phyloP scores from a whole-genome alignment of 2,797 vertebrate species.

The Danio albolineatus region DNA sequence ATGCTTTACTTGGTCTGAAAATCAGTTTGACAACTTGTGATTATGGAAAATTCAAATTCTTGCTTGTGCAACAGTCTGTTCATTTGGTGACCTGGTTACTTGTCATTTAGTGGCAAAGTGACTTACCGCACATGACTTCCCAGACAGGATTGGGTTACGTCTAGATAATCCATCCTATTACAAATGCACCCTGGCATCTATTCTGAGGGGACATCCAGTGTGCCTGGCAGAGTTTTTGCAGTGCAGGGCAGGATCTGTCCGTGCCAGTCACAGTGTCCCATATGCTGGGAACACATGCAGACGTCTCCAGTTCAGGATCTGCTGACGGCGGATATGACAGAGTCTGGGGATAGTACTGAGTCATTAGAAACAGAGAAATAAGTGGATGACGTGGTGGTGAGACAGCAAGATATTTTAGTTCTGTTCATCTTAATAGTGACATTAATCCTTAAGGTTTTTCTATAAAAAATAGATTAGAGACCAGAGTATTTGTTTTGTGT shows the following conservation, averaged over 20 bases:
- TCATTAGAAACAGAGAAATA: background rate
- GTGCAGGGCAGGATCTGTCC: slow-evolving; percentile 57
- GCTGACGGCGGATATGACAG: slow-evolving; percentile 58
- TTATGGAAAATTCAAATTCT: background rate
- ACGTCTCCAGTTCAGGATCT: slow-evolving; percentile 68
- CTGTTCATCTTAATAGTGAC: background rate
- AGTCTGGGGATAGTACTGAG: slow-evolving; percentile 32
- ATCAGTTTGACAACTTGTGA: background rate
- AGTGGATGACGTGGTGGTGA: background rate
- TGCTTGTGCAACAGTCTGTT: background rate
- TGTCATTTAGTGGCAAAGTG: slow-evolving; percentile 15
- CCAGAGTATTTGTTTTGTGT: too few relatives aligned
- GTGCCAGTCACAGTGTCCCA: slow-evolving; percentile 64
- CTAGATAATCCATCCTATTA: slow-evolving; percentile 10
- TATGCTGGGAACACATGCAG: slow-evolving; percentile 68
- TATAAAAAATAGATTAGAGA: too few relatives aligned
- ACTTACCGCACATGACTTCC: slow-evolving; percentile 1
- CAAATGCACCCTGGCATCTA: slow-evolving; percentile 28
- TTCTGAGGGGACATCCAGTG: slow-evolving; percentile 33
- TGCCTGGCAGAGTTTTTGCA: slow-evolving; percentile 24
- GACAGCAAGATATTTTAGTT: background rate
- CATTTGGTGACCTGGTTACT: background rate
- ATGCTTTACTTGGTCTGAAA: background rate
- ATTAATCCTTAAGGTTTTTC: background rate
- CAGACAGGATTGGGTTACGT: slow-evolving; percentile 23